These are phyloP conservation scores for Andrena chrysosceles DNA, from an alignment of 2,888 invertebrate species.

Conservation along the genomic window DNA sequence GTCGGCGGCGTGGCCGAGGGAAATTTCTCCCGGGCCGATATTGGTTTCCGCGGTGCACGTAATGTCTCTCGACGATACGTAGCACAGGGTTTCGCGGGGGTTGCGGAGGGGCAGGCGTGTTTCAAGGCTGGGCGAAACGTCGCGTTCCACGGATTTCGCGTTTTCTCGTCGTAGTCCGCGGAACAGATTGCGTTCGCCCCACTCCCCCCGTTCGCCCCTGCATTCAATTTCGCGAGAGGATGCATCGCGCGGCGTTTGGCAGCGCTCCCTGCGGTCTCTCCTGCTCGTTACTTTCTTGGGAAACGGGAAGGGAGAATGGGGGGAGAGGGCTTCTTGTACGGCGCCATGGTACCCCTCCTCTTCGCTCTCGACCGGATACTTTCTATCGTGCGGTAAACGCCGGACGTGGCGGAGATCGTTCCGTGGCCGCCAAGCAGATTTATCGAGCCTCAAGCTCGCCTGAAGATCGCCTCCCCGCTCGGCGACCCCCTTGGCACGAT, in stretches of 20 bases:
- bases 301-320: background rate
- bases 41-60: conserved; percentile 71
- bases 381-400: conserved; percentile 75
- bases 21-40: conserved; percentile 71
- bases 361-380: conserved; percentile 65
- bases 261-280: conserved; percentile 51
- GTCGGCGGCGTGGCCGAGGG: conserved; percentile 28
- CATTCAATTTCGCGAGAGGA: conserved; percentile 63
- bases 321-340: conserved; percentile 26
- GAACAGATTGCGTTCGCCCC: conserved; percentile 70
- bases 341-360: conserved; percentile 43
- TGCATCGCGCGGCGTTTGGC: conserved; percentile 62
- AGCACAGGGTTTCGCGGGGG: conserved; percentile 25
- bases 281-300: conserved; percentile 60
- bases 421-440: conserved; percentile 70
- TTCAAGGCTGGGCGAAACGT: conserved; percentile 50
- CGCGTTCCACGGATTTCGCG: conserved; percentile 64
- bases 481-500: conserved; percentile 46
- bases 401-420: conserved; percentile 70
- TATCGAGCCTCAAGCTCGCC: conserved; percentile 60
- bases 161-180: conserved; percentile 59
- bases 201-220: conserved; percentile 1
- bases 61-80: conserved; percentile 68
- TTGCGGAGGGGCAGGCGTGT: conserved; percentile 26
- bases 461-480: conserved; percentile 10